Percentiles rank a stretch among this genome's conserved stretches.
These are phyloP conservation scores for Catocala nupta DNA, from an alignment of 2,888 invertebrate species.

Conservation along the genomic window DNA sequence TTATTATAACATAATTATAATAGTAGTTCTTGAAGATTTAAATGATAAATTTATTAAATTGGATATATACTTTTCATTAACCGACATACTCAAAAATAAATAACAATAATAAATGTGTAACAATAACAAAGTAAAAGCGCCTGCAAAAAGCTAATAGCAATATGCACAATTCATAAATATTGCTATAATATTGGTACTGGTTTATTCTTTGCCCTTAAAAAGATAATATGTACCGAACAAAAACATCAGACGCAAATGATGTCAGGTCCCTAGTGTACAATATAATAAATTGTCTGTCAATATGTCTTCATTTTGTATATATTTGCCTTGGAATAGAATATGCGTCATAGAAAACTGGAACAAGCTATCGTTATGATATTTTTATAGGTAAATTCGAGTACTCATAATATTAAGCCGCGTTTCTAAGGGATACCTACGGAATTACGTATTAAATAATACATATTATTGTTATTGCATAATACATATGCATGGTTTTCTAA, in stretches of 20 bases:
- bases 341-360: conserved; percentile 7
- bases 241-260: conserved; percentile 35
- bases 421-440: too few relatives aligned
- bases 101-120: too few relatives aligned
- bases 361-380: background rate
- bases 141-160: conserved; percentile 12
- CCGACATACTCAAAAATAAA: too few relatives aligned
- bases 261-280: conserved; percentile 45
- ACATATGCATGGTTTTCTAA: too few relatives aligned
- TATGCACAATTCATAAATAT: background rate
- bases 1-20: too few relatives aligned
- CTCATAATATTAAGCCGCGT: too few relatives aligned
- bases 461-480: too few relatives aligned
- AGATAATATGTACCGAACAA: background rate
- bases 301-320: background rate
- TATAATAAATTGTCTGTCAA: conserved; percentile 49
- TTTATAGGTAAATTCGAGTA: too few relatives aligned
- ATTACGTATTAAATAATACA: too few relatives aligned
- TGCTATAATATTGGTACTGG: background rate
- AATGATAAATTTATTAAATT: too few relatives aligned
- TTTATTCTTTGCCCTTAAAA: conserved; percentile 24
- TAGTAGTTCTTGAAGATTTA: too few relatives aligned
- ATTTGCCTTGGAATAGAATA: conserved; percentile 9
- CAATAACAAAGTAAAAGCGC: background rate
- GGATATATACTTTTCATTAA: too few relatives aligned